Conservation (phyloP, 2,888 invertebrate species). For the Flabesymbios commensalis region DNA sequence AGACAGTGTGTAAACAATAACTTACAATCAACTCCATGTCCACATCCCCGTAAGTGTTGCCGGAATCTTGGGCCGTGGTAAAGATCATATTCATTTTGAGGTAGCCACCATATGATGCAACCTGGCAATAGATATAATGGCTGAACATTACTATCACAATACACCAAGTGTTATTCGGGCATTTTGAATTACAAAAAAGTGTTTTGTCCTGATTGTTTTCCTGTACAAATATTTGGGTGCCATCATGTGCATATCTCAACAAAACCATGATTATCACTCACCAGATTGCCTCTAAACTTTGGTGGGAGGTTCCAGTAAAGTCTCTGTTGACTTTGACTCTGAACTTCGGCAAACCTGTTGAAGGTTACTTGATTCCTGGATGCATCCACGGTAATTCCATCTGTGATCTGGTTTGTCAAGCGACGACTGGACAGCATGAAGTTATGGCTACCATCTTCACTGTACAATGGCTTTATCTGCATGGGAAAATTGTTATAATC, state of each 20-base stretch:
- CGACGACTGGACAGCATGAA: constrained; percentile 58
- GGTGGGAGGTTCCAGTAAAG: constrained; percentile 53
- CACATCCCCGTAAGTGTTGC: constrained; percentile 69
- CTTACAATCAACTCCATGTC: constrained; percentile 76
- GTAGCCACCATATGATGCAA: constrained; percentile 85
- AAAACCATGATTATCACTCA: too few relatives aligned
- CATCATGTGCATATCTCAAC: too few relatives aligned
- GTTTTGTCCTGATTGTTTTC: background rate
- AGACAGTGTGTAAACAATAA: too few relatives aligned
- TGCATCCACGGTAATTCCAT: constrained; percentile 58
- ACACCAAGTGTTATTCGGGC: background rate
- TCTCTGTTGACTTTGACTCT: constrained; percentile 50
- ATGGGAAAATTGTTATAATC: background rate
- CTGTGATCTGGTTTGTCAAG: constrained; percentile 51
- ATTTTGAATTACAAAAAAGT: background rate
- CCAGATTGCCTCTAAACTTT: constrained; percentile 55
- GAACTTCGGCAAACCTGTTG: constrained; percentile 48
- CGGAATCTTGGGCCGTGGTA: constrained; percentile 64
- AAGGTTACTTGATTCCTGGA: constrained; percentile 61
- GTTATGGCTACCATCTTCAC: constrained; percentile 51
- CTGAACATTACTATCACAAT: background rate
- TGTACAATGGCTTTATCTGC: constrained; percentile 50
- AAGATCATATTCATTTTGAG: constrained; percentile 77
- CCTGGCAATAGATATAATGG: constrained; percentile 59
- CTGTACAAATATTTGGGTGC: too few relatives aligned